Percentiles rank a stretch among this genome's conserved stretches.
Evolutionary conservation across 30 jellyfish, hydroid and myxozoan genomes (phyloP).

Genomic region (Pseudorhiza aurosa): DNA sequence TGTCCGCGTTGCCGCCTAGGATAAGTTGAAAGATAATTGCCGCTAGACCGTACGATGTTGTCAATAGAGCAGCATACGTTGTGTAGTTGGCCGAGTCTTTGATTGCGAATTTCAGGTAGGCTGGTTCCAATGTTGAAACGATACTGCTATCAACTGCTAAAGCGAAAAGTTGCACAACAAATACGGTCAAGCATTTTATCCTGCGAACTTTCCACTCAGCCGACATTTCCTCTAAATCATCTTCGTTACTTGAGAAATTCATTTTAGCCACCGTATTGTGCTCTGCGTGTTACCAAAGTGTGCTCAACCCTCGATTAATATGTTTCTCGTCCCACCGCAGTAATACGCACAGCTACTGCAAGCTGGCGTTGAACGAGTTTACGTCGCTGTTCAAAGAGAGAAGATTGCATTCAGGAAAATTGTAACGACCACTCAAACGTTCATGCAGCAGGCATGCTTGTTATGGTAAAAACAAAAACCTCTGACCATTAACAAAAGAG

Average conservation of each 20-base stretch:
- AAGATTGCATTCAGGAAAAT: too few species aligned
- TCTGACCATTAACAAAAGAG: too few species aligned
- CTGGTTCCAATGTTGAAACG: constrained; percentile 8
- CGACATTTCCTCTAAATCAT: constrained; percentile 11
- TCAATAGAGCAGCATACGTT: neutral
- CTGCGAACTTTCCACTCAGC: constrained; percentile 48
- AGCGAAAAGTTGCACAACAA: constrained; percentile 34
- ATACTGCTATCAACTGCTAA: constrained; percentile 17
- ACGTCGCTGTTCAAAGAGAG: too few species aligned
- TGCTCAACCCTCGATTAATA: too few species aligned
- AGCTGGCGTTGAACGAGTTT: too few species aligned
- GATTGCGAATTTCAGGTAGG: neutral
- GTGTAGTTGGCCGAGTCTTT: neutral
- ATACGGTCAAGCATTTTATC: constrained; percentile 30
- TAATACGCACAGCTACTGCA: too few species aligned
- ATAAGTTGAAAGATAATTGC: constrained; percentile 15
- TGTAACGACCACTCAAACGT: too few species aligned
- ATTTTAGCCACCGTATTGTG: neutral
- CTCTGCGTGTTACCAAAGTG: too few species aligned
- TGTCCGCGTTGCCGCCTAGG: constrained; percentile 43
- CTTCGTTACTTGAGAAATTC: constrained; percentile 27
- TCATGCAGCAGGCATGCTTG: too few species aligned
- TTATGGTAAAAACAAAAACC: too few species aligned
- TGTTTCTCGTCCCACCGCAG: too few species aligned
- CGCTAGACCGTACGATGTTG: constrained; percentile 2